Conservation (phyloP, 2,888 invertebrate genomes). For the Leistus spinibarbis region DNA sequence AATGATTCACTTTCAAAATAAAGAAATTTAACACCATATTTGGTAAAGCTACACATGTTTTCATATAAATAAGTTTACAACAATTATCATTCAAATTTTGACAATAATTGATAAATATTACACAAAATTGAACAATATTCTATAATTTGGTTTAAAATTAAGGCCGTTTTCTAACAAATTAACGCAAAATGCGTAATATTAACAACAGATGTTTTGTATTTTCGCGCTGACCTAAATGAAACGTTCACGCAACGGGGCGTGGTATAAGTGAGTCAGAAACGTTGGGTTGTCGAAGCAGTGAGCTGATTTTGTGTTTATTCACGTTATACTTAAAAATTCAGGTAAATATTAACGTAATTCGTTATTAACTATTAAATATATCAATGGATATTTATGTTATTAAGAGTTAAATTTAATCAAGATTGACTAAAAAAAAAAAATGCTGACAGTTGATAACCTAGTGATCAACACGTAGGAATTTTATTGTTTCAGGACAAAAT, state of each 20-base stretch:
- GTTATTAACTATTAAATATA: neutral
- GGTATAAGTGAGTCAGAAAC: conserved; percentile 25
- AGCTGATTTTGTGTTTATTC: neutral
- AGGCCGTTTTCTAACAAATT: neutral
- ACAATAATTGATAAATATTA: neutral
- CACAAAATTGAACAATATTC: neutral
- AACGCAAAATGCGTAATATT: neutral
- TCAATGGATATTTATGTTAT: neutral
- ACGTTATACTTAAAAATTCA: conserved; percentile 8
- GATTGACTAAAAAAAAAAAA: neutral
- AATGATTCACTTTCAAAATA: neutral
- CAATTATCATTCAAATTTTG: neutral
- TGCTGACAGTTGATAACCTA: conserved; percentile 31
- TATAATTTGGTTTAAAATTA: neutral
- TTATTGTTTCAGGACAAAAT: conserved; percentile 60
- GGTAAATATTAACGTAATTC: neutral
- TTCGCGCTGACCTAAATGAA: conserved; percentile 26
- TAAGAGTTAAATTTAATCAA: neutral
- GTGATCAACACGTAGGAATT: conserved; percentile 21
- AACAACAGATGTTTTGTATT: conserved; percentile 23
- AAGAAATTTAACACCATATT: neutral
- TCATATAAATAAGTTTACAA: neutral
- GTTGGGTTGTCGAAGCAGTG: neutral
- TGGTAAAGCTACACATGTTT: neutral
- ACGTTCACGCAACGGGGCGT: conserved; percentile 8